Conservation (phyloP, 1,140 invertebrate species). For the Sarcophaga peregrina region DNA sequence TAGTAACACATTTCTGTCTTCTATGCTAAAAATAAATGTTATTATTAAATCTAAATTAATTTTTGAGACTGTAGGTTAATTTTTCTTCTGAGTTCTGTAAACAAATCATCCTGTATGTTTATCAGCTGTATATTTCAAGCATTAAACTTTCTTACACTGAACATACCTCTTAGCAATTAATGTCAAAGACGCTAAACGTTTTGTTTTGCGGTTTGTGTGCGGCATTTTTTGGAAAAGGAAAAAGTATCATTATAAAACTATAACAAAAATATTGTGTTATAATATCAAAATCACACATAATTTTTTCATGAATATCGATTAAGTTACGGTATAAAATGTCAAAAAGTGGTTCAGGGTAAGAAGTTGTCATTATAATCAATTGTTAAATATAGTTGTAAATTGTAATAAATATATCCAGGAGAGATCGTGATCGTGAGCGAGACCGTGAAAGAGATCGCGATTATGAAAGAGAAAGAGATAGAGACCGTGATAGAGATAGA, state of each 20-base stretch:
- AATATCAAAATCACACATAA: no score
- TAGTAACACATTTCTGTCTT: no score
- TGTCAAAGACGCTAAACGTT: constrained; percentile 24
- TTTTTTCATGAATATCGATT: no score
- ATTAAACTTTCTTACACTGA: neutral
- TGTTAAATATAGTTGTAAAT: neutral
- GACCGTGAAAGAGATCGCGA: constrained; percentile 52
- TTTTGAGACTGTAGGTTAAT: no score
- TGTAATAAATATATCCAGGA: constrained; percentile 5
- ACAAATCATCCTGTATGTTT: no score
- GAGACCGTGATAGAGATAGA: constrained; percentile 70
- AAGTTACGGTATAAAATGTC: neutral
- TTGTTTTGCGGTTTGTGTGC: neutral
- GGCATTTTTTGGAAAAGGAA: neutral
- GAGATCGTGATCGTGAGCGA: constrained; percentile 41
- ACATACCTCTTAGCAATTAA: neutral
- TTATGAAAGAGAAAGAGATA: constrained; percentile 51
- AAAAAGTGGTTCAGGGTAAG: constrained; percentile 18
- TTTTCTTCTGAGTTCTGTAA: no score
- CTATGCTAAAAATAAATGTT: no score
- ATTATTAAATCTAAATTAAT: no score
- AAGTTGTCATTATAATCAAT: neutral
- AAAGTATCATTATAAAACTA: no score
- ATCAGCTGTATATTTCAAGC: no score
- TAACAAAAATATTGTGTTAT: no score